Conservation (phyloP, 2,113 vertebrate species). For the Apistogramma diplotaenia region DNA sequence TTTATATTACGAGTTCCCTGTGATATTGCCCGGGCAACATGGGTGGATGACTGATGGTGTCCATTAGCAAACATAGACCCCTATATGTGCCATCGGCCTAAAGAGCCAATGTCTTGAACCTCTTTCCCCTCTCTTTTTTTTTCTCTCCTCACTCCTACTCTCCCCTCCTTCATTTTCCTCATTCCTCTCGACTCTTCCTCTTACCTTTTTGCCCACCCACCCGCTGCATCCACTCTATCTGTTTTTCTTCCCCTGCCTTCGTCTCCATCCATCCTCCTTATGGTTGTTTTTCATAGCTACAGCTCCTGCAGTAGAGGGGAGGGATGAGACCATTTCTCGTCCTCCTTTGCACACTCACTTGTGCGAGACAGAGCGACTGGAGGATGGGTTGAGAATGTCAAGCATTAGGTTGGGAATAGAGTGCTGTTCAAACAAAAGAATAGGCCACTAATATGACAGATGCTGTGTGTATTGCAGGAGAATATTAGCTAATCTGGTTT, state of each 20-base stretch:
- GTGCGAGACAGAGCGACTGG: constrained; percentile 29
- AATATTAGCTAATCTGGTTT: constrained; percentile 44
- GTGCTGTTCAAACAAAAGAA: constrained; percentile 45
- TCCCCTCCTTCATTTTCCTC: constrained; percentile 35
- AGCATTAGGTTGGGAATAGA: constrained; percentile 55
- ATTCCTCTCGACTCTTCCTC: constrained; percentile 35
- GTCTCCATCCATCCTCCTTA: constrained; percentile 57
- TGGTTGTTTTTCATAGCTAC: constrained; percentile 57
- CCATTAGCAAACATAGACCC: constrained; percentile 74
- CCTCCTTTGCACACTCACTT: constrained; percentile 28
- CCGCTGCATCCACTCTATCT: neutral
- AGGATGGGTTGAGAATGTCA: constrained; percentile 58
- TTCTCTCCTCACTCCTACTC: neutral
- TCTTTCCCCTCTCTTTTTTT: neutral
- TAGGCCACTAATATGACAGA: constrained; percentile 54
- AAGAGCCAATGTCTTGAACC: constrained; percentile 61
- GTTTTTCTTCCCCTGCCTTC: neutral
- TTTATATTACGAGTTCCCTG: constrained; percentile 63
- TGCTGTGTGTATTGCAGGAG: constrained; percentile 37
- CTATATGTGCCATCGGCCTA: constrained; percentile 68
- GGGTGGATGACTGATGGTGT: constrained; percentile 72
- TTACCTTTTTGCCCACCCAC: constrained; percentile 25
- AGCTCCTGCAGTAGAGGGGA: constrained; percentile 56
- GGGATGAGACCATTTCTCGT: constrained; percentile 59
- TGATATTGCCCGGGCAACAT: constrained; percentile 65